Evolutionary conservation across 2,888 invertebrate genomes (phyloP), one percentile per base, ranked within the genome.

Genomic region (Pollenia griseotomentosa): DNA sequence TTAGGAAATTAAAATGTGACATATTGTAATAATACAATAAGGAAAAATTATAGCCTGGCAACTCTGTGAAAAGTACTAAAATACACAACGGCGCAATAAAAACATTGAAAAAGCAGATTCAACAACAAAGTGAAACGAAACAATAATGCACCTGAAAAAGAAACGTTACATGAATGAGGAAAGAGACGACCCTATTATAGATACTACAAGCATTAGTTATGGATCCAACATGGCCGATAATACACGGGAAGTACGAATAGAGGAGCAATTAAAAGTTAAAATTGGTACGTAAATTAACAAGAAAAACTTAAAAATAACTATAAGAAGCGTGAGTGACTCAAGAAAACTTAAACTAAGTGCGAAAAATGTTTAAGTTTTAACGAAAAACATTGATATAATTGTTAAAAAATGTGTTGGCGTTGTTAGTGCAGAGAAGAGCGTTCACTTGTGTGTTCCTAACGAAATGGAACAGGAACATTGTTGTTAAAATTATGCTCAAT

Each of bases 221-320:
- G 96, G 96, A 96, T 96, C 95, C 96, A 97, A 97, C 96, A 97
- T 97, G 97, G 97, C 97, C 95, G 97, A 97, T 95, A 96, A 96
- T 95, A 96, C 96, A 95, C 96, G 96, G 95, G 96, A 96, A 96
- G 97, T 97, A 89, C 96, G 98, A 95, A 96, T 97, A 94, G 97
- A 97, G 95, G 98, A 98, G 95, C 96, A 97, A 95, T 95, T 98
- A 94, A 97, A 97, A 96, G 97, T 98, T 94, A 98, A 97, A 96
- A 97, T 98, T 94, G 97, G 97, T 97, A 95, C 95, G 97, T 96
- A 94, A 91, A 91, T 90, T 86, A 87, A 89, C 89, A 88, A 79
- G 89, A 90, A 90, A 90, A 88, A 68, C 78, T 53, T 40, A 51
- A 46, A 88, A 85, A 86, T 66, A 70, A 65, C 48, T 23, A 16